Percentiles rank a stretch among this genome's conserved stretches.
phyloP scores from a whole-genome alignment of 2,797 vertebrate genomes.

The Merluccius polli region DNA sequence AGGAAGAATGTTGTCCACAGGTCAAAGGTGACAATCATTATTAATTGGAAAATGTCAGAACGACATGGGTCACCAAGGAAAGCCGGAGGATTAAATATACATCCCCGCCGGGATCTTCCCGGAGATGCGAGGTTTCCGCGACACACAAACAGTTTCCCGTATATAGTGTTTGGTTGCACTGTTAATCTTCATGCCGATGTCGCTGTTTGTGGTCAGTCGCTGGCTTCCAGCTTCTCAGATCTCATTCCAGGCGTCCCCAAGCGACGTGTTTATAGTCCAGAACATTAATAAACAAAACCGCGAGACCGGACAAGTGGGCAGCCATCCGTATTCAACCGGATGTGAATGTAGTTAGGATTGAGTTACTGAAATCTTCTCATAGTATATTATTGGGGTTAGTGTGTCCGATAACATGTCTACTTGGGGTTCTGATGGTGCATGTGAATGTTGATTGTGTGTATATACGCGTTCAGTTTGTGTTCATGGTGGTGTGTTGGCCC shows the following conservation, averaged over 20 bases:
- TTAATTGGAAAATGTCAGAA: too few relatives aligned
- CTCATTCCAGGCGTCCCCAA: neutral
- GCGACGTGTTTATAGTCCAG: neutral
- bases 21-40: neutral
- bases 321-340: too few relatives aligned
- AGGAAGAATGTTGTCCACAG: neutral
- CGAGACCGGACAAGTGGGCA: too few relatives aligned
- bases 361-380: too few relatives aligned
- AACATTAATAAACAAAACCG: neutral
- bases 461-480: neutral
- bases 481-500: conserved; percentile 8
- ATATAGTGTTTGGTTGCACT: neutral
- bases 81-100: neutral
- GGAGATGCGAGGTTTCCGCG: neutral
- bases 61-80: neutral
- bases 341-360: too few relatives aligned
- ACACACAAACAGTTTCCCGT: neutral
- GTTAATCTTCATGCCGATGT: neutral
- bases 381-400: too few relatives aligned
- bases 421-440: conserved; percentile 21
- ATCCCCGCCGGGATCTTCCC: neutral
- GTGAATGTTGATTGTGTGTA: neutral
- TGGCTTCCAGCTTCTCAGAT: neutral
- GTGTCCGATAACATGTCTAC: too few relatives aligned
- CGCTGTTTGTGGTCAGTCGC: neutral